Evolutionary conservation across 2,113 vertebrate genomes (phyloP).

Genomic region (Hipposideros armiger): DNA sequence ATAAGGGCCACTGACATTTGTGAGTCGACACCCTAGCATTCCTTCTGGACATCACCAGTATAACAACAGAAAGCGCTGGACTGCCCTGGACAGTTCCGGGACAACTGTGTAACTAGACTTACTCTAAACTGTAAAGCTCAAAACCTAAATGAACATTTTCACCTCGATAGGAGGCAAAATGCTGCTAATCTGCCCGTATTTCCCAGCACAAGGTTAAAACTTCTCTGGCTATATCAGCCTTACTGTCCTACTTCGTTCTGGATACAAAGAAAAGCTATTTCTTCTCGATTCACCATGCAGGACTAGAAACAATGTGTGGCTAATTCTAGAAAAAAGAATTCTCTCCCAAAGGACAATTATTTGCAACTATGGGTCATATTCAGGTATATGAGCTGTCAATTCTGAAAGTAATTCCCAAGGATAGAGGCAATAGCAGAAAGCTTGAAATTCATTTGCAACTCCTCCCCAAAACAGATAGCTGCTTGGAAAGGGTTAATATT

Average conservation of each 20-base stretch:
- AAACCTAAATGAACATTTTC: neutral
- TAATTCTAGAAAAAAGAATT: constrained; percentile 18
- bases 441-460: neutral
- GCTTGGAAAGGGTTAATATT: neutral
- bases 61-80: neutral
- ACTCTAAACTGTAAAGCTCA: neutral
- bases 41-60: neutral
- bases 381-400: neutral
- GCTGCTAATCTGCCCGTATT: neutral
- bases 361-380: neutral
- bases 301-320: neutral
- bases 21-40: neutral
- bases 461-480: neutral
- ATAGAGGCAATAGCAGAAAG: neutral
- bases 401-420: constrained; percentile 34
- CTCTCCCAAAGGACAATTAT: neutral
- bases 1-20: neutral
- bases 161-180: neutral
- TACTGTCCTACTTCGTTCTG: neutral
- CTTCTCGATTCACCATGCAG: neutral
- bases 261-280: neutral
- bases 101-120: neutral
- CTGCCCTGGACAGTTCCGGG: neutral
- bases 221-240: neutral
- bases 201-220: neutral